Base-by-base conservation (phyloP, 1,140 invertebrate species). In the Pogonomyrmex californicus region DNA sequence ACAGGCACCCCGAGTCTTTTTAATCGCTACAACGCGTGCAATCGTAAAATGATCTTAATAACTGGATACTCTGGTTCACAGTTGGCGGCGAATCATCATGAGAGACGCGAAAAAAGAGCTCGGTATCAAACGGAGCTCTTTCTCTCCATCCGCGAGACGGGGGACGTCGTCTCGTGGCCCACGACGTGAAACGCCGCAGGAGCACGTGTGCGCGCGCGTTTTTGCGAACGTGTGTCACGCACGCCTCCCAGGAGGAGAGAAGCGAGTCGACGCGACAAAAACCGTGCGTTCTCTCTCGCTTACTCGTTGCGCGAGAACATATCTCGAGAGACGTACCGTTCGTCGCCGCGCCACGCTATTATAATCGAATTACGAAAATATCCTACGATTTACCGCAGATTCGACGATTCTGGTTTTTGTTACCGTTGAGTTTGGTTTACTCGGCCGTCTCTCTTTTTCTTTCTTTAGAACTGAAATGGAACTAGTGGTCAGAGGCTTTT, bases 181-280 rank as follows among this genome's bases (percentile, higher is more conserved):
- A 65, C 54, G 85, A 85, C 58, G 79, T 79, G 71, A 87, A 78
- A 85, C 87, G 87, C 87, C 66, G 51, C 73, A 66, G 76, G 66
- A 90, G 89, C 89, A 91, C 89, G 89, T 90, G 89, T 90, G 89
- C 58, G 47, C 76, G 30, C 77, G 65, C 51, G 88, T 91, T 91
- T 91, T 91, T 91, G 88, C 89, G 77, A 77, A 86, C 77, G 88
- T 86, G 88, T 90, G 68, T 85, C 75, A 79, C 83, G 88, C 77
- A 75, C 89, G 66, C 89, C 89, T 91, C 89, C 89, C 89, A 91
- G 89, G 86, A 91, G 82, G 89, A 90, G 88, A 86, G 23, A 63
- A 89, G 71, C 77, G 71, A 78, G 77, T 82, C 41, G 73, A 73
- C 41, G 38, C 66, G 54, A 23, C 77, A 89, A 90, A 90, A 90